Evolutionary conservation across 2,888 invertebrate species (phyloP), one percentile per base, ranked within the genome.

Genomic region (Diaphora mendica): DNA sequence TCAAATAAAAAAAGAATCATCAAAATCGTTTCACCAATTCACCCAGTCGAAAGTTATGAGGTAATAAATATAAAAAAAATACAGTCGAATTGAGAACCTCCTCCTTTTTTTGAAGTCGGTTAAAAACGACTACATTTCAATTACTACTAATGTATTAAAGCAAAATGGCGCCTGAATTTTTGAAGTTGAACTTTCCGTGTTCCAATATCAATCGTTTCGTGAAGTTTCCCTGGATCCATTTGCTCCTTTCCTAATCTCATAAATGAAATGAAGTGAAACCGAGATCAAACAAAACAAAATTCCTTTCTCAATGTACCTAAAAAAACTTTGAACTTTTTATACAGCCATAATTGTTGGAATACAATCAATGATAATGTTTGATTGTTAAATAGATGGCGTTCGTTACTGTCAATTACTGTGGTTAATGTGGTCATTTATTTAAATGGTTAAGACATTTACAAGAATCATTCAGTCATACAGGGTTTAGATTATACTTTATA

Each of bases 181-280:
- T 30, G 2, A 62, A 62, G 26, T 62, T 26, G 15, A 30, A 62
- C 30, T 62, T 62, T 17, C 35, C 17, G 17, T 62, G 30, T 62
- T 62, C 62, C 7, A 17, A 62, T 30, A 30, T 30, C 62, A 62
- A 62, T 30, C 17, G 62, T 30, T 62, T 15, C 30, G 17, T 62
- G 51, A 51, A 55, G 42, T 66, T 55, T 33, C 55, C 51, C 13
- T n/a, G 17, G 26, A 15, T 71, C 64, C 70, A 80, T 55, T 74
- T 82, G 62, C 48, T 80, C 78, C 72, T 74, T 80, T 17, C 30
- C 30, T 30, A 62, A 62, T 62, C 62, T 62, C 30, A 62, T 62
- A 17, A 62, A 62, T 62, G 30, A 62, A 62, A 62, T 30, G 62
- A 62, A 62, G 30, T 62, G 30, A 62, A 62, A 30, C 62, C 17